These are phyloP conservation scores for Lophotis ruficrista DNA, from an alignment of 2,113 vertebrate species.

Conservation along the genomic window DNA sequence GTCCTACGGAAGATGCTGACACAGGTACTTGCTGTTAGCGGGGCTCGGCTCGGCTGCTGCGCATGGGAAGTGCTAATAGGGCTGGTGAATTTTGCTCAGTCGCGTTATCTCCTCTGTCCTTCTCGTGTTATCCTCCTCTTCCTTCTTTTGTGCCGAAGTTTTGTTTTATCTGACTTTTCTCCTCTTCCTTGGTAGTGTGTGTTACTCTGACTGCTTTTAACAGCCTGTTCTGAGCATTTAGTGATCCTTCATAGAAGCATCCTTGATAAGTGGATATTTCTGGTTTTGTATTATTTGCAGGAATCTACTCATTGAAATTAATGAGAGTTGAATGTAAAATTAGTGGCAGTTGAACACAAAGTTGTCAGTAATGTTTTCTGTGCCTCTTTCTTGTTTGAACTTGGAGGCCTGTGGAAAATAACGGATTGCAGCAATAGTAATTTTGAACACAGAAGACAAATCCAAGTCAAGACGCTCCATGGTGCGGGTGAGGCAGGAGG, in stretches of 20 bases:
- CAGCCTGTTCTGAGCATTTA: not conserved
- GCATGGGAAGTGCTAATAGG: not conserved
- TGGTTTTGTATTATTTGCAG: not conserved
- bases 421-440: not conserved
- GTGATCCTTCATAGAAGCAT: not conserved
- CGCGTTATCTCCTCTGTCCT: not conserved
- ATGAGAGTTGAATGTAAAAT: not conserved
- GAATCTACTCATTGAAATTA: not conserved
- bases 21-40: not conserved
- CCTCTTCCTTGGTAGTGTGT: not conserved
- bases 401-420: not conserved
- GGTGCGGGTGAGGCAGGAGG: not conserved
- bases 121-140: too few relatives aligned
- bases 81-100: not conserved
- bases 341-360: not conserved
- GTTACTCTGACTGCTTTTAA: not conserved
- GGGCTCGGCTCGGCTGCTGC: not conserved
- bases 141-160: not conserved
- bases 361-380: not conserved
- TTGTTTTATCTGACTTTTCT: not conserved
- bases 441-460: not conserved
- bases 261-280: not conserved
- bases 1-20: not conserved
- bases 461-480: not conserved
- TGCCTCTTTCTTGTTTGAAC: not conserved